Evolutionary conservation across 2,888 invertebrate species (phyloP).

Genomic region (Hypsopygia costalis): DNA sequence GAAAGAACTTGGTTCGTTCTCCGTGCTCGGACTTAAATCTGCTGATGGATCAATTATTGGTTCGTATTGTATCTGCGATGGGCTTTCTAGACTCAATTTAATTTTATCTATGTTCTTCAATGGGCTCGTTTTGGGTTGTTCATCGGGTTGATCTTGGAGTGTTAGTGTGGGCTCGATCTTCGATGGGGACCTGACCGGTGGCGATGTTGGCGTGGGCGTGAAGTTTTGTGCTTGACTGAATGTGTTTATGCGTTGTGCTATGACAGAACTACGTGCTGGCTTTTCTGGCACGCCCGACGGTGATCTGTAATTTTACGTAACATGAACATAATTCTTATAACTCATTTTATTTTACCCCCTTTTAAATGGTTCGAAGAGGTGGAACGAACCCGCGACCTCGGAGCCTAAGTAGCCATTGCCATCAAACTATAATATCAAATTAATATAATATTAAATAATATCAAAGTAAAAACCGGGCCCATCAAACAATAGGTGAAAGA

Average conservation of each 20-base stretch:
- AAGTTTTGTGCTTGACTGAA: slow-evolving; percentile 54
- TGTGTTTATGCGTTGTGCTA: slow-evolving; percentile 83
- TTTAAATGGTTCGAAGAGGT: too few species aligned
- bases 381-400: too few species aligned
- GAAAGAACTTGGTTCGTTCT: slow-evolving; percentile 57
- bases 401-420: too few species aligned
- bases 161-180: slow-evolving; percentile 32
- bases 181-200: slow-evolving; percentile 37
- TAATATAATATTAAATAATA: too few species aligned
- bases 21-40: slow-evolving; percentile 67
- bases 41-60: slow-evolving; percentile 68
- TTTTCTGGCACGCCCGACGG: slow-evolving; percentile 80
- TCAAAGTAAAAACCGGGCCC: too few species aligned
- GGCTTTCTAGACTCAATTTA: slow-evolving; percentile 68
- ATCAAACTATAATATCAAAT: too few species aligned
- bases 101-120: slow-evolving; percentile 75
- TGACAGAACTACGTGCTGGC: slow-evolving; percentile 83
- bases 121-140: slow-evolving; percentile 57
- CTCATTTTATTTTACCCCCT: too few species aligned
- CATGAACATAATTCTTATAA: too few species aligned
- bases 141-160: slow-evolving; percentile 32
- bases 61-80: slow-evolving; percentile 74
- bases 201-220: slow-evolving; percentile 32
- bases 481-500: too few species aligned
- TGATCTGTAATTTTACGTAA: slow-evolving; percentile 32